Evolutionary conservation across 2,888 invertebrate species (phyloP), one percentile per base, ranked within the genome.

Genomic region (Eristalis intricaria): DNA sequence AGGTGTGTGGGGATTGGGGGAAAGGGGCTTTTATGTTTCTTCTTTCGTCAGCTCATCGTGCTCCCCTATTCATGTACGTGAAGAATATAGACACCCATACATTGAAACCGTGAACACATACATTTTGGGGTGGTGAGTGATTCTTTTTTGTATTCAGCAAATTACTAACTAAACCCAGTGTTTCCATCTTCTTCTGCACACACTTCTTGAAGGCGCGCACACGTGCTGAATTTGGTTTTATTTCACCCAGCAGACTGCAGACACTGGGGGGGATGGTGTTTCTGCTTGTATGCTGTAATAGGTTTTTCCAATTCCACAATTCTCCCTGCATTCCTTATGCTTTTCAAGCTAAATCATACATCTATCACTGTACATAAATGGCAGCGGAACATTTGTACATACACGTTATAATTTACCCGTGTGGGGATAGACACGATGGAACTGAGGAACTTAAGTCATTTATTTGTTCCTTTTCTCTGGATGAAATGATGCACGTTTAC

Each of bases 161-260:
- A 58, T 40, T 66, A 11, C 40, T 11, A 75, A 69, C 74, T 73
- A 43, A 65, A 75, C 70, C 23, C 70, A 38, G 32, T 64, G 73
- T 58, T 66, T 15, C 66, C 77, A 77, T 61, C 82, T 50, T 43
- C 58, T 56, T 58, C 22, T 13, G n/a, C 43, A 19, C 56, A 64
- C 58, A 64, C 70, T 60, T 70, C 43, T 80, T 43, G 71, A 73
- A 81, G 77, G 73, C 58, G 73, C 58, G 63, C 50, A 81, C 85
- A 85, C 85, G 81, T 85, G 85, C 85, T 77, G 85, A 81, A 85
- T 81, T 73, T 73, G 71, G 71, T 76, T 81, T 80, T 84, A 66
- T 71, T 71, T 58, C 71, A 64, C 29, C 4, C 32, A 32, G 63
- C 66, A 68, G 75, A 61, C 80, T 68, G 10, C 56, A 32, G 68